Evolutionary conservation across 2,797 vertebrate genomes (phyloP).

Genomic region (Spinibarbus caldwelli): DNA sequence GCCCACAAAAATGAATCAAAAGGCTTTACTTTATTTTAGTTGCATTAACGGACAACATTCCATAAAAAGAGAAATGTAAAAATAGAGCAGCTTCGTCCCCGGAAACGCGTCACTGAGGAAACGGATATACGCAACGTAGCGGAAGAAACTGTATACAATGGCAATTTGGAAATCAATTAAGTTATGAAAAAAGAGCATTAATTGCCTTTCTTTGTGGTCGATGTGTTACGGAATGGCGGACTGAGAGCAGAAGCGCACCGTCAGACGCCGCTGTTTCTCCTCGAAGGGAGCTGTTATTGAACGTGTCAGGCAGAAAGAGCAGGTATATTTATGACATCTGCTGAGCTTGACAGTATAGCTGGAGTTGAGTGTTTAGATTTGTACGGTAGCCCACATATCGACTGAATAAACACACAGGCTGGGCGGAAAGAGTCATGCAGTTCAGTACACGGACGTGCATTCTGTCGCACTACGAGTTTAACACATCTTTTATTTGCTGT

Average conservation of each 20-base stretch:
- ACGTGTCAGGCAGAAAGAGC: slow-evolving; percentile 51
- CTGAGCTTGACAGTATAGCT: slow-evolving; percentile 61
- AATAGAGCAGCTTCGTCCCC: slow-evolving; percentile 56
- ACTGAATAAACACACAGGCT: neutral
- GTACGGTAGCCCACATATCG: neutral
- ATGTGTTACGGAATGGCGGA: slow-evolving; percentile 80
- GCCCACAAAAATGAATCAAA: neutral
- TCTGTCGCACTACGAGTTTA: neutral
- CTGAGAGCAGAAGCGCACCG: slow-evolving; percentile 64
- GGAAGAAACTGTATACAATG: slow-evolving; percentile 69
- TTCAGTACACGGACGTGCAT: neutral
- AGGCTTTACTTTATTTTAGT: neutral
- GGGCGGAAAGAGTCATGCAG: neutral
- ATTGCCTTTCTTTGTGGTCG: slow-evolving; percentile 85
- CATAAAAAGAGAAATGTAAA: slow-evolving; percentile 18
- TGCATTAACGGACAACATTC: neutral
- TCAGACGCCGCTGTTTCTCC: slow-evolving; percentile 40
- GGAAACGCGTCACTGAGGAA: slow-evolving; percentile 66
- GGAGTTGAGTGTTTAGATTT: slow-evolving; percentile 41
- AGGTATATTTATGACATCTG: slow-evolving; percentile 65
- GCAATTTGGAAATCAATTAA: slow-evolving; percentile 84
- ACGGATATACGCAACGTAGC: slow-evolving; percentile 68
- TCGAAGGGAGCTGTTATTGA: slow-evolving; percentile 44
- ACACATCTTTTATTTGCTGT: neutral
- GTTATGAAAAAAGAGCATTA: slow-evolving; percentile 85